Evolutionary conservation across 2,113 vertebrate genomes (phyloP), one percentile per base, ranked within the genome.

Genomic region (Gopherus evgoodei): DNA sequence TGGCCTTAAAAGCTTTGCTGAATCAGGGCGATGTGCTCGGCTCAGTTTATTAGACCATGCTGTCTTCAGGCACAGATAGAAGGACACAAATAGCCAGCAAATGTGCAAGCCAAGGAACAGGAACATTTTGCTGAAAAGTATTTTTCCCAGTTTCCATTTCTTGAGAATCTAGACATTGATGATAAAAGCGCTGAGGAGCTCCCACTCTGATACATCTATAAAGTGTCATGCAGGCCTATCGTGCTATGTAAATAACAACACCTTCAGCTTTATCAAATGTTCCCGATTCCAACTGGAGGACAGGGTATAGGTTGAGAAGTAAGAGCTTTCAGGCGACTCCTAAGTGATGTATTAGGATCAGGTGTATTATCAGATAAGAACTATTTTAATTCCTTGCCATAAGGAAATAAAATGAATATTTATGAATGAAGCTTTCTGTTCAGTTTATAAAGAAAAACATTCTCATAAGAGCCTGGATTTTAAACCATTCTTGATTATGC

Each of bases 11-110:
- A 4, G 1, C 24, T 75, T 0, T 0, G 6, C 42, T 27, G 1
- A 0, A 0, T 76, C 72, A 49, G 7, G 4, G 3, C 1, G 0
- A 25, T 0, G 0, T 7, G 9, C 6, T 49, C 0, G 0, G 17
- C 21, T 86, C 69, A 72, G 6, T 5, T 27, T 1, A 75, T 29
- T 88, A 29, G 53, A 3, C 3, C 6, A 2, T 0, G 0, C 1
- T 5, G 1, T 1, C 65, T 59, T 47, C 57, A n/a, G 31, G 17
- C 65, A 69, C 65, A 38, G 65, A 69, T 9, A 16, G 0, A 2
- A 53, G 19, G 2, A 10, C 0, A 0, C 8, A 87, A n/a, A 8
- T 2, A 12, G 79, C 42, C 83, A 69, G 2, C 49, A 76, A 14
- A 21, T 8, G 12, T 29, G 21, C 9, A 82, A 89, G 31, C 0